Evolutionary conservation across 1,140 invertebrate species (phyloP).

Genomic region (Drosophila bipectinata): DNA sequence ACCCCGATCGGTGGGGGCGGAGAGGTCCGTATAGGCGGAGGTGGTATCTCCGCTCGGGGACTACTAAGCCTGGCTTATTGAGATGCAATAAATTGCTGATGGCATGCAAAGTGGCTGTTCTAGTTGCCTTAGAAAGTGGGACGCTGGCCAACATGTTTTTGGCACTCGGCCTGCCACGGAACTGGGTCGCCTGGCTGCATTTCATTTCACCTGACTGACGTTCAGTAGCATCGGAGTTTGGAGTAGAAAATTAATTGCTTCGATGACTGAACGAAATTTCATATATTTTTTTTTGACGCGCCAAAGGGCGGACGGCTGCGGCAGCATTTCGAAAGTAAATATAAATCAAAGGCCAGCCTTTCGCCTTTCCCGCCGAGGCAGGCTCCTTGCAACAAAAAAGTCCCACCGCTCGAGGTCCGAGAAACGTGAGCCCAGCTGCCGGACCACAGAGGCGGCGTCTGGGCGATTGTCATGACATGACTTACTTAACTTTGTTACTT

Average conservation of each 20-base stretch:
- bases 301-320: constrained; percentile 31
- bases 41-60: constrained; percentile 21
- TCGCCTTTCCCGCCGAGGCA: constrained; percentile 23
- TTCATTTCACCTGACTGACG: constrained; percentile 72
- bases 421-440: constrained; percentile 58
- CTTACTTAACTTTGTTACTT: constrained; percentile 71
- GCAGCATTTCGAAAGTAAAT: constrained; percentile 66
- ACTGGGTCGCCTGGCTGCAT: constrained; percentile 64
- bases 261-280: constrained; percentile 59
- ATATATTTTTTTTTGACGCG: constrained; percentile 29
- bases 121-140: constrained; percentile 74
- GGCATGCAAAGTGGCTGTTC: constrained; percentile 75
- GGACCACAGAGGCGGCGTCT: constrained; percentile 56
- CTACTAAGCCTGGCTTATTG: constrained; percentile 36
- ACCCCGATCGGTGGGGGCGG: constrained; percentile 45
- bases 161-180: constrained; percentile 33
- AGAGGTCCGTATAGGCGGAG: not conserved
- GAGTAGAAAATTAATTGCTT: constrained; percentile 57
- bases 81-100: constrained; percentile 60
- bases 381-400: constrained; percentile 7
- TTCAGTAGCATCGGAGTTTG: constrained; percentile 50
- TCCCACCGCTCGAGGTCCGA: constrained; percentile 53
- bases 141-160: constrained; percentile 69
- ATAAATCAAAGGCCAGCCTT: constrained; percentile 71
- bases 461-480: constrained; percentile 78